Base-by-base conservation (phyloP, 1,140 invertebrate species). In the Drosophila punjabiensis region DNA sequence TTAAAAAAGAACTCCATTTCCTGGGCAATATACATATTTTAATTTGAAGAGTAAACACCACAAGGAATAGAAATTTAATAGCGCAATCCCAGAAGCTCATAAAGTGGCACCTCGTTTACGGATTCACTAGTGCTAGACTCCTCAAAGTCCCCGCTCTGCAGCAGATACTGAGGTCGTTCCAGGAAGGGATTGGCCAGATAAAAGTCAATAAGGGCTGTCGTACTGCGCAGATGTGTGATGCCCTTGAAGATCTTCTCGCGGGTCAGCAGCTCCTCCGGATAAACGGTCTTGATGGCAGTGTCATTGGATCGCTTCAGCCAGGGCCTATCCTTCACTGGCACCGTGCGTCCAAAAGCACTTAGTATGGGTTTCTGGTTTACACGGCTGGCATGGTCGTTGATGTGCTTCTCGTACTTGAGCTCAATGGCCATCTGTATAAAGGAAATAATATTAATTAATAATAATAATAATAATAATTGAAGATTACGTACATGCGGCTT, bases 221-320 rank as follows among this genome's bases (percentile, higher is more conserved):
- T 92, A n/a, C 91, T 92, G 28, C 92, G 83, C 48, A 93, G 62
- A 63, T 93, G 92, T 16, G 79, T 80, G 13, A 93, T 93, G 58
- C 91, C 91, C 32, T 93, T 92, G 28, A 93, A 93, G 39, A 93
- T 79, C 69, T 82, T 91, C 33, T 91, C 76, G 6, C 82, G 76
- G 3, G 91, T 87, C 7, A 90, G 43, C n/a, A 93, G 55, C 48
- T 93, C 92, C 30, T 89, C 78, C 0, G 92, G 92, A 37, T 83
- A 93, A 7, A 92, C 79, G 2, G 91, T 90, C 32, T 81, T 82
- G 9, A 93, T 93, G 16, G 59, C 61, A 6, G 59, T 81, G 53
- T 93, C 83, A 10, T 53, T 53, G 1, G 78, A 65, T 3, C 83
- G 63, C 20, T 84, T 92, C 3, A 71, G n/a, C 86, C 89, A 93